Evolutionary conservation across 2,888 invertebrate genomes (phyloP).

Genomic region (Idaea dimidiata): DNA sequence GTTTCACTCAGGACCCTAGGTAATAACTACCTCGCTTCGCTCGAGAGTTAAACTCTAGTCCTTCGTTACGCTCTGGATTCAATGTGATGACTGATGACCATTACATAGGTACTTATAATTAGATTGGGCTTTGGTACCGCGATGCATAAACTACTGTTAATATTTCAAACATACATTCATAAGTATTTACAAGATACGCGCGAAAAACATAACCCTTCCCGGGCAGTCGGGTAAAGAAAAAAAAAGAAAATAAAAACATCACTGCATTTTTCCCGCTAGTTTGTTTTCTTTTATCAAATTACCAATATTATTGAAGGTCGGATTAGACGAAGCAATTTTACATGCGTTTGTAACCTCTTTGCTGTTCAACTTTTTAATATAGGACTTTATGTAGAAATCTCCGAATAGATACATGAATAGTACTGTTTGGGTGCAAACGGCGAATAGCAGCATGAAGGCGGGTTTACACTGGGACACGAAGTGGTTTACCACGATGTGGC

Average conservation of each 20-base stretch:
- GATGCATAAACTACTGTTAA: no score
- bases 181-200: no score
- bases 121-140: no score
- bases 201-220: no score
- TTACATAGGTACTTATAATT: no score
- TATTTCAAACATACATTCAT: no score
- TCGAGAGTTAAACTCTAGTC: no score
- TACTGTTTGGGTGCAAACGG: conserved; percentile 37
- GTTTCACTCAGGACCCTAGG: no score
- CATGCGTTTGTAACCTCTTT: neutral
- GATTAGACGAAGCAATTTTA: neutral
- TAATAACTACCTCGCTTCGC: no score
- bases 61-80: no score
- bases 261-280: neutral
- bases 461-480: conserved; percentile 42
- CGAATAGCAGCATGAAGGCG: conserved; percentile 33
- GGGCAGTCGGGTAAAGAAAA: neutral
- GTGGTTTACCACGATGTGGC: conserved; percentile 37
- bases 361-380: conserved; percentile 26
- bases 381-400: conserved; percentile 45
- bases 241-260: neutral
- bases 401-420: conserved; percentile 50
- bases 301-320: neutral
- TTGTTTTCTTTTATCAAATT: neutral
- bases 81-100: no score